Base-by-base conservation (phyloP, 2,888 invertebrate genomes). In the Tipula unca region DNA sequence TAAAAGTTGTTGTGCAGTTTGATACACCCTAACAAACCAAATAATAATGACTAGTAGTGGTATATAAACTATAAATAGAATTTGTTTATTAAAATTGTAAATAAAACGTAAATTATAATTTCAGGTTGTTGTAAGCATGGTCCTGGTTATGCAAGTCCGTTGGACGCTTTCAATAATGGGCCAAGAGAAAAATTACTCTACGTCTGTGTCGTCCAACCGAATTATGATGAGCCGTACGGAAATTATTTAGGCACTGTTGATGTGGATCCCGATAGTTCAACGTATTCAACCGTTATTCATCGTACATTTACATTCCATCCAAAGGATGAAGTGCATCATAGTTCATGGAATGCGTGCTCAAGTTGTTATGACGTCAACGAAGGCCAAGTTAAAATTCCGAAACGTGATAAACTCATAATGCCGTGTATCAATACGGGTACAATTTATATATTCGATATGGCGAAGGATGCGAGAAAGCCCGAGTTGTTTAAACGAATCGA, bases 331-430 rank as follows among this genome's bases (percentile, higher is more conserved):
- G 91, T 99, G 0, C 99, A 99, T 89, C 99, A 99, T 89, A 95
- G 95, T 82, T 99, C 99, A 0, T 99, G 99, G 99, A 99, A 99
- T 89, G 94, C 97, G 0, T 99, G 99, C 90, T 97, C 98, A 87
- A 98, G 98, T 90, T 99, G 98, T 90, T 93, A 95, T 89, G 92
- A 92, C 87, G 82, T 90, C 10, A 89, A 90, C 69, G 89, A 85
- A 48, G 89, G 90, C 87, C 91, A 91, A 85, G 90, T 88, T 20
- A 87, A 86, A 0, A 90, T 92, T 0, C 91, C 94, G 4, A 93
- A 92, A 86, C 92, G 99, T 29, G 94, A 97, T 89, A 94, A 95
- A 82, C 91, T 99, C 48, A 93, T 99, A 5, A 89, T 98, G 86
- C 98, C 99, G 0, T 93, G 94, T 85, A 89, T 99, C 10, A 93